Conservation (phyloP, 2,888 invertebrate genomes). For the Parnassius apollo region DNA sequence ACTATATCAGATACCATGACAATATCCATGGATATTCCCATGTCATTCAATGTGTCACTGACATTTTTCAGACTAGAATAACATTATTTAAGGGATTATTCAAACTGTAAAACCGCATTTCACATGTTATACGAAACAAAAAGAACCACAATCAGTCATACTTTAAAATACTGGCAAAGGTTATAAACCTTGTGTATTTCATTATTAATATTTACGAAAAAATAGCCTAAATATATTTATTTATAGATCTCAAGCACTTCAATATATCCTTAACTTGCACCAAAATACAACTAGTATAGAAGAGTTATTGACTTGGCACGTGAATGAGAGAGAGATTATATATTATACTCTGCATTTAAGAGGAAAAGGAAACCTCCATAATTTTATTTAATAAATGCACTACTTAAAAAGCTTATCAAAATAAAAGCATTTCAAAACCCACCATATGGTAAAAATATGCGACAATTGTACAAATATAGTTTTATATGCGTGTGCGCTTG, state of each 20-base stretch:
- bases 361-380: too few species aligned
- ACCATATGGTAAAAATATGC: too few species aligned
- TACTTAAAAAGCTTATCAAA: not conserved
- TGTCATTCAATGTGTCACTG: conserved; percentile 56
- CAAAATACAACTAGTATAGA: conserved; percentile 22
- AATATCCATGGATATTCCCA: conserved; percentile 30
- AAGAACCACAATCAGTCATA: conserved; percentile 43
- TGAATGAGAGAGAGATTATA: not conserved
- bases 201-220: conserved; percentile 35
- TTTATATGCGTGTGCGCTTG: too few species aligned
- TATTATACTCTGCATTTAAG: too few species aligned
- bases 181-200: conserved; percentile 45
- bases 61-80: conserved; percentile 67
- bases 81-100: conserved; percentile 40
- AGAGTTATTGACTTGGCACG: conserved; percentile 20
- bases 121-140: conserved; percentile 35
- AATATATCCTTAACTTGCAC: conserved; percentile 36
- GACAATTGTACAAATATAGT: too few species aligned
- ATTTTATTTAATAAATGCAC: too few species aligned
- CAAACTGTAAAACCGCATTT: conserved; percentile 37
- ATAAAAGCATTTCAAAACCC: too few species aligned
- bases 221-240: conserved; percentile 50
- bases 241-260: conserved; percentile 55
- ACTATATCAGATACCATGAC: conserved; percentile 28
- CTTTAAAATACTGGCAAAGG: conserved; percentile 70